Evolutionary conservation across 2,113 vertebrate species (phyloP), one percentile per base, ranked within the genome.

Genomic region (Peromyscus leucopus): DNA sequence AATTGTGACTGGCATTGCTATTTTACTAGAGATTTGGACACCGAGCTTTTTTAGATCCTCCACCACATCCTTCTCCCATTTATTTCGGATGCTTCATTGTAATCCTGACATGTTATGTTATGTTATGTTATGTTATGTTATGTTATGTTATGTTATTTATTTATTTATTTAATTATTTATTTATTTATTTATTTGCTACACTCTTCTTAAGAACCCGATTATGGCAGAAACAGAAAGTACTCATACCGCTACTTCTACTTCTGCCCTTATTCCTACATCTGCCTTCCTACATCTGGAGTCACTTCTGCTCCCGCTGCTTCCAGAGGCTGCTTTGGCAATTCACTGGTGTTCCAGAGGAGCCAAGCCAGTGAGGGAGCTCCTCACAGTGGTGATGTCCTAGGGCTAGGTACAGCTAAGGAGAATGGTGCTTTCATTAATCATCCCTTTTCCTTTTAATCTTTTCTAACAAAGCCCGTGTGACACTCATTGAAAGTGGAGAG

Each of bases 371-470:
- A 93, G n/a, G 42, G 89, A 89, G 2, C 2, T 2, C 2, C n/a
- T 94, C 88, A n/a, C 28, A 71, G n/a, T 46, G 72, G 74, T 87
- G 2, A 21, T 95, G 33, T 97, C 82, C 94, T 96, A 55, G 74
- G 85, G 36, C 93, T 97, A 75, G 82, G 36, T 31, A 15, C 2
- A 42, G 65, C 63, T 39, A 74, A 84, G 39, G 79, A 95, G 82
- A 59, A 67, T 67, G n/a, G 7, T 83, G 46, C 71, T 97, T 94
- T 98, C 3, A 5, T 98, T 95, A 94, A 95, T 36, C 93, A 15
- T 83, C 90, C 91, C 86, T 89, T 97, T 3, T 94, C 55, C 26
- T 97, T 96, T 94, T 97, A 97, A 97, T 97, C 97, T 96, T 71
- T 19, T 8, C 42, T 97, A 96, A 97, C 88, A 87, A 97, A 95